Evolutionary conservation across 2,888 invertebrate species (phyloP).

Genomic region (Fragum sueziense): DNA sequence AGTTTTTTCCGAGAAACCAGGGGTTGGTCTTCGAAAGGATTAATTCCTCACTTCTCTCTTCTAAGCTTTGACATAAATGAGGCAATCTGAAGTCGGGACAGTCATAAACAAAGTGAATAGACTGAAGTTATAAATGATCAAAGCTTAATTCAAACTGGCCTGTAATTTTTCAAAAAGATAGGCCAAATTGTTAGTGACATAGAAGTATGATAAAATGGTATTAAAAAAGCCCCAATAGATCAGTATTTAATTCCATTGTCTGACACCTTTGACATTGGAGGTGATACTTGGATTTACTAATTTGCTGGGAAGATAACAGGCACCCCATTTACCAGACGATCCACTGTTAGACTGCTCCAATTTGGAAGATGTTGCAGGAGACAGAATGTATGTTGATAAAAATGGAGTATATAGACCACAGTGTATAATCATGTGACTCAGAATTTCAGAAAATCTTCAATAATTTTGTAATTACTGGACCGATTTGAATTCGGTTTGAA

Average conservation of each 20-base stretch:
- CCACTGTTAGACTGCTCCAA: too few relatives aligned
- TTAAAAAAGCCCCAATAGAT: slow-evolving; percentile 16
- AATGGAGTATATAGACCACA: too few relatives aligned
- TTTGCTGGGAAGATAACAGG: slow-evolving; percentile 16
- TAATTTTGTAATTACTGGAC: too few relatives aligned
- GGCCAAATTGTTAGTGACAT: background rate
- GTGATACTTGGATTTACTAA: slow-evolving; percentile 18
- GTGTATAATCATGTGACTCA: too few relatives aligned
- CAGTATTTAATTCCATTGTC: slow-evolving; percentile 13
- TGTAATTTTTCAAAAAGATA: slow-evolving; percentile 1
- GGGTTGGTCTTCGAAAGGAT: too few relatives aligned
- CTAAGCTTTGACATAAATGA: background rate
- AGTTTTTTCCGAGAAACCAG: too few relatives aligned
- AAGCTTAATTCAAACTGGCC: slow-evolving; percentile 1
- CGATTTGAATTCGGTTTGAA: too few relatives aligned
- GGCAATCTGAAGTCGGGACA: background rate
- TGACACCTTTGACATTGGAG: slow-evolving; percentile 12
- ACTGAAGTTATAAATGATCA: background rate
- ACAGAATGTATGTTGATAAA: too few relatives aligned
- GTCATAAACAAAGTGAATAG: background rate
- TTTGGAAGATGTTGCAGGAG: too few relatives aligned
- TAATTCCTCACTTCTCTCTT: too few relatives aligned
- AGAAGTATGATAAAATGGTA: slow-evolving; percentile 9
- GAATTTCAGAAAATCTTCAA: too few relatives aligned
- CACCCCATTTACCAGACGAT: too few relatives aligned